These are phyloP conservation scores for Chalcis sispes DNA, from an alignment of 2,888 invertebrate species.

Conservation along the genomic window DNA sequence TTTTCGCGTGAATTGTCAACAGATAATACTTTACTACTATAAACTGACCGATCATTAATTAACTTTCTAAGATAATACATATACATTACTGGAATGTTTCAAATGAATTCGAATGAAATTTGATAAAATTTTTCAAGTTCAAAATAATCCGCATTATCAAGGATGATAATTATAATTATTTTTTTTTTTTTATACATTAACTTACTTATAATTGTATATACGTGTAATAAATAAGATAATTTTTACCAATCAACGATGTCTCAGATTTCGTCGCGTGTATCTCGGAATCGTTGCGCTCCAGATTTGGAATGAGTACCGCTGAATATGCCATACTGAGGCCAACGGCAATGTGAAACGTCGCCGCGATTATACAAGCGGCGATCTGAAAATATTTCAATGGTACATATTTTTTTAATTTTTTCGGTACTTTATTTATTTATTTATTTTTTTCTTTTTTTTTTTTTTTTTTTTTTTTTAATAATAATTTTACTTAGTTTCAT, in stretches of 20 bases:
- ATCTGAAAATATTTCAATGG: constrained; percentile 76
- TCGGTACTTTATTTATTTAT: background rate
- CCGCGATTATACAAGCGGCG: constrained; percentile 77
- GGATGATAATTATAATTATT: no score
- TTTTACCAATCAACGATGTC: constrained; percentile 79
- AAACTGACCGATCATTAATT: background rate
- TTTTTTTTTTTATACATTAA: background rate
- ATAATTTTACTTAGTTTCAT: no score
- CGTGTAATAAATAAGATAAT: constrained; percentile 24
- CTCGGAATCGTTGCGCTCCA: constrained; percentile 69
- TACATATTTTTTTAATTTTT: background rate
- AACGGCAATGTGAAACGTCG: constrained; percentile 80
- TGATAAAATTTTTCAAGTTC: background rate
- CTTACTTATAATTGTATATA: background rate
- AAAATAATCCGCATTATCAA: background rate
- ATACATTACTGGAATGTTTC: background rate
- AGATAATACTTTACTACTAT: constrained; percentile 15
- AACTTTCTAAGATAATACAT: background rate
- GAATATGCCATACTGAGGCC: constrained; percentile 80
- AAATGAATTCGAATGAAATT: background rate
- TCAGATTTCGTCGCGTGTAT: constrained; percentile 72
- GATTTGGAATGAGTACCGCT: constrained; percentile 78
- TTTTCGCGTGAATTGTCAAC: background rate
- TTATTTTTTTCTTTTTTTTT: background rate
- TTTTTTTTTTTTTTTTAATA: background rate